Evolutionary conservation across 2,113 vertebrate genomes (phyloP).

Genomic region (Solenodon paradoxus): DNA sequence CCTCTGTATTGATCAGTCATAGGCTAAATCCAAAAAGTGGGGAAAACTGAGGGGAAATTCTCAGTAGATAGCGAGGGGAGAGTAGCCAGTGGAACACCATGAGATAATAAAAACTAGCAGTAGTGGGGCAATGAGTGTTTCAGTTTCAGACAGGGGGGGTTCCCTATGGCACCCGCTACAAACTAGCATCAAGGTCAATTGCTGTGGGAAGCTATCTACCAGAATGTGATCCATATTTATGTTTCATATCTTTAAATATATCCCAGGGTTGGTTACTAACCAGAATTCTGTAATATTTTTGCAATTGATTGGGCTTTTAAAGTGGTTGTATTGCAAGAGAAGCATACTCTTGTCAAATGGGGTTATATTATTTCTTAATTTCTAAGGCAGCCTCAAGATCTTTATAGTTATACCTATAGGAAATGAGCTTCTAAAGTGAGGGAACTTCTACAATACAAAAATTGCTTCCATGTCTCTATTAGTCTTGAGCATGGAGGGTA

Average conservation of each 20-base stretch:
- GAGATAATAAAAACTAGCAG: not conserved
- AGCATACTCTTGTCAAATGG: not conserved
- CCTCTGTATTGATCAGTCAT: rapidly evolving
- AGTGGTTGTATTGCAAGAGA: not conserved
- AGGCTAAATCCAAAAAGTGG: no score
- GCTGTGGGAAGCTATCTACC: not conserved
- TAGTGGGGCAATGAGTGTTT: not conserved
- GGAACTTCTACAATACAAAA: not conserved
- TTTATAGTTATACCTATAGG: not conserved
- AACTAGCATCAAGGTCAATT: not conserved
- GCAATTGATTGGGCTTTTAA: not conserved
- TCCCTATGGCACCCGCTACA: not conserved
- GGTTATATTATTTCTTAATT: not conserved
- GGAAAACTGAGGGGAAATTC: not conserved
- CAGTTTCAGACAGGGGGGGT: not conserved
- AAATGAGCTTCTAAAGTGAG: not conserved
- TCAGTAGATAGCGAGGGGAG: no score
- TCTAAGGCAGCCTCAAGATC: not conserved
- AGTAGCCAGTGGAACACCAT: not conserved
- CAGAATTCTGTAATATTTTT: not conserved
- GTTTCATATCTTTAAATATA: not conserved
- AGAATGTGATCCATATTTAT: not conserved
- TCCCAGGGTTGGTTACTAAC: not conserved
- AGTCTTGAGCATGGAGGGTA: not conserved
- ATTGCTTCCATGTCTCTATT: not conserved